These are phyloP conservation scores for Chiloscyllium plagiosum DNA, from an alignment of 2,113 vertebrate species.

Conservation along the genomic window DNA sequence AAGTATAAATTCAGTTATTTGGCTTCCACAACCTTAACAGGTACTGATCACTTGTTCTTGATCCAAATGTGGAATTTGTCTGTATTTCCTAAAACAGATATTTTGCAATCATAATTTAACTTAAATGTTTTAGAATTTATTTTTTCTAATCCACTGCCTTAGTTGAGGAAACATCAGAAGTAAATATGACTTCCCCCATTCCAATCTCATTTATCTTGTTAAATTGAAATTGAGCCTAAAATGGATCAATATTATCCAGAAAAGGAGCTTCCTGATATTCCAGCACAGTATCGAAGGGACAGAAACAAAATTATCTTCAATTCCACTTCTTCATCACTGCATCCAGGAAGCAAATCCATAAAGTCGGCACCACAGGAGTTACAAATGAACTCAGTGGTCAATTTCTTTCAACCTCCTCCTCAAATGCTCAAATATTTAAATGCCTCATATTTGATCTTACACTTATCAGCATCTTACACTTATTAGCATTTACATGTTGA, in stretches of 20 bases:
- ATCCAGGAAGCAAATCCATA: neutral
- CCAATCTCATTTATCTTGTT: too few relatives aligned
- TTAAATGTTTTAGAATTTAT: neutral
- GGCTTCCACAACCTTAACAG: neutral
- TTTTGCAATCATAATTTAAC: neutral
- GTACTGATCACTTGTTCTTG: neutral
- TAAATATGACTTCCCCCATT: neutral
- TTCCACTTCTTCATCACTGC: neutral
- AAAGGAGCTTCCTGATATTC: neutral
- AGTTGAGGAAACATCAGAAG: neutral
- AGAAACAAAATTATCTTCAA: neutral
- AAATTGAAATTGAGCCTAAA: neutral
- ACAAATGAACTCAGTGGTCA: neutral
- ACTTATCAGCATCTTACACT: neutral
- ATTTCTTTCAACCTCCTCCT: neutral
- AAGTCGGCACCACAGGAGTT: neutral
- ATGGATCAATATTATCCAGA: neutral
- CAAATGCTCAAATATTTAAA: neutral
- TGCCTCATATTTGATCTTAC: neutral
- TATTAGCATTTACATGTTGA: neutral
- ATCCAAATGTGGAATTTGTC: neutral
- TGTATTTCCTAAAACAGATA: neutral
- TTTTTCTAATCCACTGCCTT: neutral
- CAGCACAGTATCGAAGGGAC: neutral
- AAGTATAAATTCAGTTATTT: neutral